Evolutionary conservation across 2,888 invertebrate genomes (phyloP), one percentile per base, ranked within the genome.

Genomic region (Tachystola acroxantha): DNA sequence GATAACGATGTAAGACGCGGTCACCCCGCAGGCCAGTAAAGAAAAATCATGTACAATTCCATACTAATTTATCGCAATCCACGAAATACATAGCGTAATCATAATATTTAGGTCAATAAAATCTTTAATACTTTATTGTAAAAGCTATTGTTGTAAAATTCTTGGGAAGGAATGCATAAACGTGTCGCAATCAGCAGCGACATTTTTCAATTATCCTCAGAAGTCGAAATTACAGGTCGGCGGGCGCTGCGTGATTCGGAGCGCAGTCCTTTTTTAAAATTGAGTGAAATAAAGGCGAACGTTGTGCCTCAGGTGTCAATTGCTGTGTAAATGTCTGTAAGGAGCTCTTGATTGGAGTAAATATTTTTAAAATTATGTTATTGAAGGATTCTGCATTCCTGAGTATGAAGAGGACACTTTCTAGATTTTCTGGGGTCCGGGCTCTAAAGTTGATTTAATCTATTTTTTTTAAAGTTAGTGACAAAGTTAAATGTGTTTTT

Each of bases 291-390:
- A 49, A 50, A 45, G 40, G 44, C 46, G 37, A 43, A 37, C 29
- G 35, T 46, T 55, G 46, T 59, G 67, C 69, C 64, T 35, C 64
- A 57, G 67, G 71, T 74, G 72, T 69, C 69, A 70, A 68, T 71
- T 66, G 71, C 57, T 49, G 61, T 62, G 64, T 64, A 68, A 65
- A 65, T 54, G 61, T 43, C 45, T 53, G 48, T 61, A 61, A 60
- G 56, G 46, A 48, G 37, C 55, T 45, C 48, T 36, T 54, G 57
- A 58, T 64, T 54, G 57, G 50, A 39, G 52, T 51, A 55, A 60
- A 55, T 47, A 47, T 61, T 53, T 27, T 50, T n/a, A n/a, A 56
- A 62, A 67, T 71, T 58, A 65, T 59, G 53, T 63, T 61, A 57
- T 61, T 64, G 55, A 57, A 48, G 40, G 42, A 57, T 57, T 44